Percentiles rank a stretch among this genome's conserved stretches.
phyloP scores from a whole-genome alignment of 2,888 invertebrate species.

The Pollenia labialis region DNA sequence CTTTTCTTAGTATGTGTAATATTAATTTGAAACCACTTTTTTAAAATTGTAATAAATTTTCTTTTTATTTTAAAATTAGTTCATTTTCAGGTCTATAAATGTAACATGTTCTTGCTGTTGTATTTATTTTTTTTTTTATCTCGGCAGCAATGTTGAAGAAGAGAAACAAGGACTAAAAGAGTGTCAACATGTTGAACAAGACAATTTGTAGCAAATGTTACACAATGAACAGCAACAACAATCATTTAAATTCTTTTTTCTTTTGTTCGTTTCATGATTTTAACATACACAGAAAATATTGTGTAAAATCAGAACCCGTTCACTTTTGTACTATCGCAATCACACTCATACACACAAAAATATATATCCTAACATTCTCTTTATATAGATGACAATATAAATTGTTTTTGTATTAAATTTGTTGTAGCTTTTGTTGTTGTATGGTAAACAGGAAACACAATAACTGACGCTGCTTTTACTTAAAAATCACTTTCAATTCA shows the following conservation, averaged over 20 bases:
- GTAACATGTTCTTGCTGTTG: conserved; percentile 43
- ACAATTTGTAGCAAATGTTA: conserved; percentile 78
- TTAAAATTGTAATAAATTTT: conserved; percentile 62
- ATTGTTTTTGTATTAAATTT: conserved; percentile 59
- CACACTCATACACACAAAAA: neutral
- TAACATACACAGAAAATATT: conserved; percentile 29
- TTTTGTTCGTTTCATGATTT: conserved; percentile 49
- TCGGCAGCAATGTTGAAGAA: conserved; percentile 31
- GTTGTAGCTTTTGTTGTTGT: conserved; percentile 36
- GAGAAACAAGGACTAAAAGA: conserved; percentile 67
- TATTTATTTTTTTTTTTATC: conserved; percentile 1
- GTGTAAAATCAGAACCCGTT: conserved; percentile 65
- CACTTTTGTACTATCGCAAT: conserved; percentile 39
- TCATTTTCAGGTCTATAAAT: conserved; percentile 66
- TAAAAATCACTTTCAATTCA: conserved; percentile 74
- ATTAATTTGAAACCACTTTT: conserved; percentile 54
- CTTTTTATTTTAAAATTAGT: conserved; percentile 62
- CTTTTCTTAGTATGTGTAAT: conserved; percentile 1
- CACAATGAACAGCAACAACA: conserved; percentile 67
- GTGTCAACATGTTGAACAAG: conserved; percentile 76
- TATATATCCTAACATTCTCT: conserved; percentile 3
- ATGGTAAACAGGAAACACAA: conserved; percentile 51
- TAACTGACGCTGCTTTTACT: conserved; percentile 75
- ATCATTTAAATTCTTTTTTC: neutral
- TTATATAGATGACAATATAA: conserved; percentile 42